These are phyloP conservation scores for Thecocarcelia acutangulata DNA, from an alignment of 2,888 invertebrate species.

Conservation along the genomic window DNA sequence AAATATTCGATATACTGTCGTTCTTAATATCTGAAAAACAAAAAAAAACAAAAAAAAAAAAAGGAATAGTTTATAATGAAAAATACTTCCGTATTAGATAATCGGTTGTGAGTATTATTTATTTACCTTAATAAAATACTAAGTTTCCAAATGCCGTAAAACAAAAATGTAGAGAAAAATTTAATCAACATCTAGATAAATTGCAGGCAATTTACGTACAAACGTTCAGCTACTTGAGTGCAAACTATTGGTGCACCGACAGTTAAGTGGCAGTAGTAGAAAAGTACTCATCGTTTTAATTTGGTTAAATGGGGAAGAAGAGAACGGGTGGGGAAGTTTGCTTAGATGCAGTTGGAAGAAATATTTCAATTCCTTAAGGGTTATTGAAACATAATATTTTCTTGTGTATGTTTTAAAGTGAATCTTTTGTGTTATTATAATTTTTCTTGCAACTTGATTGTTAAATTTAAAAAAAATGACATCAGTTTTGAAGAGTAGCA, in stretches of 20 bases:
- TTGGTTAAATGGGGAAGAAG: neutral
- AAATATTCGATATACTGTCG: too few species aligned
- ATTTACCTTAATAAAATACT: constrained; percentile 49
- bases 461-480: too few species aligned
- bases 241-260: neutral
- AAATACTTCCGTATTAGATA: constrained; percentile 65
- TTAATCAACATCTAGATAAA: constrained; percentile 57
- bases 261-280: neutral
- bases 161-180: constrained; percentile 18
- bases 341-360: too few species aligned
- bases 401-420: too few species aligned
- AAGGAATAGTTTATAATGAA: constrained; percentile 38
- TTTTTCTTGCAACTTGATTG: too few species aligned
- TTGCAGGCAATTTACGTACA: constrained; percentile 48
- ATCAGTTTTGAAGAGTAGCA: too few species aligned
- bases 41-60: too few species aligned
- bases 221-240: neutral
- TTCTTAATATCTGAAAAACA: too few species aligned
- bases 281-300: constrained; percentile 32
- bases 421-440: too few species aligned
- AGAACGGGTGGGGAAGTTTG: too few species aligned
- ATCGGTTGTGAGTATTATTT: constrained; percentile 53
- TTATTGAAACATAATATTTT: too few species aligned
- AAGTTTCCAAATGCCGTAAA: constrained; percentile 30
- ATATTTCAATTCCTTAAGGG: too few species aligned